A percentile compares a stretch with the other conserved stretches of the same genome.
Conservation (phyloP, 1,140 invertebrate species). For the Platorchestia sp. region DNA sequence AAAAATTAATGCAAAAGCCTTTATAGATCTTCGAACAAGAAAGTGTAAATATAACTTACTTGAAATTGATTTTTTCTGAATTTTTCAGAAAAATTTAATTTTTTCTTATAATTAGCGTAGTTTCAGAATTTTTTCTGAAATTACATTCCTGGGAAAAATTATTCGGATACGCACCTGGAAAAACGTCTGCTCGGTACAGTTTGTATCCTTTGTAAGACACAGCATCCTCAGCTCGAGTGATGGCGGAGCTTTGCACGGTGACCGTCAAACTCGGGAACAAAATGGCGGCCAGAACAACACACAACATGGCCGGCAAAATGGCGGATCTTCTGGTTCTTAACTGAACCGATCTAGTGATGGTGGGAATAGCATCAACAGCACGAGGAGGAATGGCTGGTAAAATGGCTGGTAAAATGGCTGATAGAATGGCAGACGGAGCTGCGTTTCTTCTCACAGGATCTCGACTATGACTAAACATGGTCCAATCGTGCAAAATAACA, state of each 20-base stretch:
- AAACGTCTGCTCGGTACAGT: constrained; percentile 52
- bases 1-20: too few species aligned
- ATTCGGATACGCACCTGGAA: constrained; percentile 6
- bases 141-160: background rate
- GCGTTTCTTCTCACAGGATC: background rate
- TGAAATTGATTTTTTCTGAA: too few species aligned
- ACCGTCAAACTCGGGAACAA: background rate
- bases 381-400: constrained; percentile 12
- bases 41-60: too few species aligned
- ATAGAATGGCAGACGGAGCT: constrained; percentile 19
- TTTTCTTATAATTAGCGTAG: background rate
- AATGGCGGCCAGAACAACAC: background rate
- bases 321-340: background rate
- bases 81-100: background rate
- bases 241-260: background rate
- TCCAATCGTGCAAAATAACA: background rate
- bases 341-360: background rate
- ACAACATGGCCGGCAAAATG: background rate
- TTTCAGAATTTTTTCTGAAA: background rate
- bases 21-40: too few species aligned
- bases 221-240: background rate
- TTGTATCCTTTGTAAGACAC: constrained; percentile 56
- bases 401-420: constrained; percentile 23
- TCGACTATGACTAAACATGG: background rate
- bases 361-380: background rate